Conservation (phyloP, 2,888 invertebrate genomes). For the Campoplex nolae region DNA sequence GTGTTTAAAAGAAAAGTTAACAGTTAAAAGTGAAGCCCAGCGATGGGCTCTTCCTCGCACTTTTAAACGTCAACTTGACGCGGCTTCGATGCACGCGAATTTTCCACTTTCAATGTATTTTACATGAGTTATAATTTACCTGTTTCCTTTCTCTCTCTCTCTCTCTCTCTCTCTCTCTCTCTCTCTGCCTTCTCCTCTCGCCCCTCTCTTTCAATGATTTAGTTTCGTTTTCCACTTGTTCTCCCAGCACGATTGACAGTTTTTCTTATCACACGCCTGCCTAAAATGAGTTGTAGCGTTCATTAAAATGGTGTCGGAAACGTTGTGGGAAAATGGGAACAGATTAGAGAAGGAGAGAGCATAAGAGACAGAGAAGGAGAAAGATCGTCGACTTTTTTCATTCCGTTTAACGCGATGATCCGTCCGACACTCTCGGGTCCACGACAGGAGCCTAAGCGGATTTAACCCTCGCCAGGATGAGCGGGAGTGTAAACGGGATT, state of each 20-base stretch:
- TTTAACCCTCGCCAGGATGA: constrained; percentile 65
- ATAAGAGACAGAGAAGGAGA: not conserved
- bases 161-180: too few species aligned
- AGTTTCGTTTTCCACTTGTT: too few species aligned
- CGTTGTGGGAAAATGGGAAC: constrained; percentile 25
- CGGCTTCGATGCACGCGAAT: too few species aligned
- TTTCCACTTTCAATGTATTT: too few species aligned
- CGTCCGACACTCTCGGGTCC: constrained; percentile 56
- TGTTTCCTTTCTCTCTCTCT: too few species aligned
- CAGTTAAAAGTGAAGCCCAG: too few species aligned
- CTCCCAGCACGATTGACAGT: not conserved
- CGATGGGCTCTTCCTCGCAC: too few species aligned
- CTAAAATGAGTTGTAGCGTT: not conserved
- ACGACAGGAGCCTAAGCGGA: constrained; percentile 67
- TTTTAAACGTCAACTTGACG: too few species aligned
- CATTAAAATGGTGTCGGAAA: constrained; percentile 13
- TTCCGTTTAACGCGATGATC: constrained; percentile 58
- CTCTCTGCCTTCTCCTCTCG: too few species aligned
- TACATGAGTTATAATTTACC: too few species aligned
- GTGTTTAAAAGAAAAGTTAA: too few species aligned
- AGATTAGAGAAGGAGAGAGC: constrained; percentile 18
- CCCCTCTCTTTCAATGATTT: not conserved
- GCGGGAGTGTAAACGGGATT: constrained; percentile 71
- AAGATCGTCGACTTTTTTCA: constrained; percentile 52
- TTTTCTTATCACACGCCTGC: constrained; percentile 2